Conservation (phyloP, 1,140 invertebrate species). For the Drosophila repleta region DNA sequence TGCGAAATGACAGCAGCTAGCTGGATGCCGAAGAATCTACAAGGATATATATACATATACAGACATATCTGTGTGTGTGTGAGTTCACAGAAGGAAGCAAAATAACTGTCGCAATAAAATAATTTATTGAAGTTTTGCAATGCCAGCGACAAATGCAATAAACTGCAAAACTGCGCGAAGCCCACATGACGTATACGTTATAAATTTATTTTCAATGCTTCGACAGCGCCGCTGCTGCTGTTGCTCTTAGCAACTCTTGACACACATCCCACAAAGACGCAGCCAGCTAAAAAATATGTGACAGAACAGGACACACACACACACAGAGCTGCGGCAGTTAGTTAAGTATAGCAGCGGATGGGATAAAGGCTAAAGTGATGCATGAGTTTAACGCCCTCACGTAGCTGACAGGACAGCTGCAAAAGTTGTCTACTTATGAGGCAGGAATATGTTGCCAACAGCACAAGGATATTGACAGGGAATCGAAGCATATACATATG, state of each 20-base stretch:
- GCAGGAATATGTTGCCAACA: slow-evolving; percentile 65
- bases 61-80: slow-evolving; percentile 1
- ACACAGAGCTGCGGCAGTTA: slow-evolving; percentile 49
- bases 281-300: slow-evolving; percentile 29
- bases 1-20: slow-evolving; percentile 58
- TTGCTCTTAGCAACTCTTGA: slow-evolving; percentile 77
- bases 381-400: slow-evolving; percentile 83
- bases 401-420: slow-evolving; percentile 58
- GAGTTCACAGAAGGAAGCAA: slow-evolving; percentile 28
- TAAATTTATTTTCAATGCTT: slow-evolving; percentile 79
- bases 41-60: slow-evolving; percentile 17
- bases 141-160: slow-evolving; percentile 81
- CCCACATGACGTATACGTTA: slow-evolving; percentile 76
- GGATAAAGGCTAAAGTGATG: slow-evolving; percentile 74
- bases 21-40: slow-evolving; percentile 26
- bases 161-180: slow-evolving; percentile 55
- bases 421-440: slow-evolving; percentile 74
- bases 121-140: slow-evolving; percentile 82
- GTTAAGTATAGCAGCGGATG: slow-evolving; percentile 42
- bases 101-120: slow-evolving; percentile 83
- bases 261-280: slow-evolving; percentile 59
- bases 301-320: slow-evolving; percentile 36
- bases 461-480: slow-evolving; percentile 56
- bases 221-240: slow-evolving; percentile 24
- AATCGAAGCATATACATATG: slow-evolving; percentile 3